Evolutionary conservation across 2,888 invertebrate species (phyloP).

Genomic region (Aspidapion aeneum): DNA sequence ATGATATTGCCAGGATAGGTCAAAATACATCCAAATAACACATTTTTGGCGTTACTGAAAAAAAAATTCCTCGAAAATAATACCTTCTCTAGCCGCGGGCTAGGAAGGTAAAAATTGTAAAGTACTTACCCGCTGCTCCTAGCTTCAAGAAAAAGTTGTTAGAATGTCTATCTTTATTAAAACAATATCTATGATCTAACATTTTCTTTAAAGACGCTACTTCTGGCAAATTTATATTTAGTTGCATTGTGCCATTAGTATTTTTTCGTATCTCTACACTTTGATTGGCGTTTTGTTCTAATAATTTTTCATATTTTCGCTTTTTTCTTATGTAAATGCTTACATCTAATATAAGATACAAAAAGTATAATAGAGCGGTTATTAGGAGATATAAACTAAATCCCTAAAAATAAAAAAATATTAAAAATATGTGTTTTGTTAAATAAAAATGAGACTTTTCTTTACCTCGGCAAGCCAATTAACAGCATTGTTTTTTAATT

Average conservation of each 20-base stretch:
- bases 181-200: constrained; percentile 58
- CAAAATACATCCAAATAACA: too few relatives aligned
- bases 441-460: too few relatives aligned
- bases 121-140: constrained; percentile 62
- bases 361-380: constrained; percentile 58
- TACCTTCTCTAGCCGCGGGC: too few relatives aligned
- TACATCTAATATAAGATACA: constrained; percentile 61
- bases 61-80: too few relatives aligned
- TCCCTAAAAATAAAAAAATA: constrained; percentile 49
- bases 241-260: constrained; percentile 36
- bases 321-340: constrained; percentile 54
- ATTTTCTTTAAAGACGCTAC: constrained; percentile 43
- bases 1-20: too few relatives aligned
- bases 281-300: constrained; percentile 31
- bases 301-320: constrained; percentile 40
- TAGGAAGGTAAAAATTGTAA: too few relatives aligned
- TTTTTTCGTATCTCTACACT: constrained; percentile 35
- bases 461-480: constrained; percentile 17
- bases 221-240: constrained; percentile 45
- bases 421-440: too few relatives aligned
- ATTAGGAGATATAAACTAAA: constrained; percentile 59
- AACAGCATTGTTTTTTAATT: constrained; percentile 10
- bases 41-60: too few relatives aligned
- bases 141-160: constrained; percentile 72
- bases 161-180: constrained; percentile 65